Base-by-base conservation (phyloP, 1,140 invertebrate genomes). In the Drosophila varians region DNA sequence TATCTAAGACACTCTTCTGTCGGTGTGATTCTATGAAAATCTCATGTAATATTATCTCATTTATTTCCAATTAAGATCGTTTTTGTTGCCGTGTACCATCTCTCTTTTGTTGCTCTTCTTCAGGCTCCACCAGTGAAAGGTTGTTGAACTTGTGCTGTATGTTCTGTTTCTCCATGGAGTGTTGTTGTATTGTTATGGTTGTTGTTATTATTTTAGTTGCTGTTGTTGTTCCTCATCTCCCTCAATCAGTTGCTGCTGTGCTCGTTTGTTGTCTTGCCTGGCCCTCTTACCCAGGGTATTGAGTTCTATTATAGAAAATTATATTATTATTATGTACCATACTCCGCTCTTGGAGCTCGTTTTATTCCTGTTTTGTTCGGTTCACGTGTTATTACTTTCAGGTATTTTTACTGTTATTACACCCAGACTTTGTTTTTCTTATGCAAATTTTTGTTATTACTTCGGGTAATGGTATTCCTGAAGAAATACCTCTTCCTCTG, bases 271-370 rank as follows among this genome's bases (percentile, higher is more conserved):
- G 43, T 40, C 26, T 28, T 55, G 42, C 21, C 21, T 42, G 36
- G 26, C 38, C 38, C 38, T 14, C 23, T 48, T 31, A 18, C 19
- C 47, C 60, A 23, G 28, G 53, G 57, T 73, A 72, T 72, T 72
- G 66, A 80, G 77, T 82, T 80, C 76, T 84, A 80, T 86, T 84
- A 84, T 80, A 86, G 79, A 86, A 84, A 84, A 84, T 86, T 86
- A 84, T 86, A 80, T 80, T 86, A 84, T 86, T 84, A 84, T 79
- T 86, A 86, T 84, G 79, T 84, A 80, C n/a, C n/a, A n/a, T n/a
- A n/a, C 75, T 84, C 65, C 65, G 72, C 36, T 72, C 56, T 58
- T 34, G 46, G 28, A 18, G 26, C 47, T 72, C 16, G 46, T 60
- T 48, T 19, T 34, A 21, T 28, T 51, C 62, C 60, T 23, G 28